These are phyloP conservation scores for Gadus chalcogrammus DNA, from an alignment of 2,113 vertebrate genomes.

Conservation along the genomic window DNA sequence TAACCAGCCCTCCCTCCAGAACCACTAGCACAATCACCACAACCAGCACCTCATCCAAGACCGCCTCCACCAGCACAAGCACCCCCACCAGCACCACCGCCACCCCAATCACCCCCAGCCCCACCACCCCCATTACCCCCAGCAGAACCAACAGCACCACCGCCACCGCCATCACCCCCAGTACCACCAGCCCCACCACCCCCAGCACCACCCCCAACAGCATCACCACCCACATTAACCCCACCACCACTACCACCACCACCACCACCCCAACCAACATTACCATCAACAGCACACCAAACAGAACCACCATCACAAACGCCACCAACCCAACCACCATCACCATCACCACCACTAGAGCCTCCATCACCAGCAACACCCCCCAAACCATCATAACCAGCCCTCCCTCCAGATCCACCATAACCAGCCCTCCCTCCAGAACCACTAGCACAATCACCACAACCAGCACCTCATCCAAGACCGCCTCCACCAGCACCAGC, in stretches of 20 bases:
- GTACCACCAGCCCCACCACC: too few relatives aligned
- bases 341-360: conserved; percentile 1
- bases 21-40: conserved; percentile 3
- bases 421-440: conserved; percentile 8
- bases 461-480: background rate
- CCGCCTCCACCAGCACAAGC: background rate
- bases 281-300: conserved; percentile 11
- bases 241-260: background rate
- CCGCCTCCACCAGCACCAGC: too few relatives aligned
- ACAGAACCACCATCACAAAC: background rate
- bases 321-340: conserved; percentile 10
- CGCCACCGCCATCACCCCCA: too few relatives aligned
- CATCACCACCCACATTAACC: conserved; percentile 13
- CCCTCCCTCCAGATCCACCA: conserved; percentile 6
- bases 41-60: background rate
- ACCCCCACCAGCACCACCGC: too few relatives aligned
- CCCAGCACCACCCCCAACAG: too few relatives aligned
- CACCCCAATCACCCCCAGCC: too few relatives aligned
- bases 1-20: conserved; percentile 8
- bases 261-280: conserved; percentile 2
- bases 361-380: too few relatives aligned
- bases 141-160: too few relatives aligned
- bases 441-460: conserved; percentile 3
- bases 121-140: too few relatives aligned
- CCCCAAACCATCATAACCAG: background rate